Evolutionary conservation across 2,888 invertebrate genomes (phyloP).

Genomic region (Coronaproctus castanopsis): DNA sequence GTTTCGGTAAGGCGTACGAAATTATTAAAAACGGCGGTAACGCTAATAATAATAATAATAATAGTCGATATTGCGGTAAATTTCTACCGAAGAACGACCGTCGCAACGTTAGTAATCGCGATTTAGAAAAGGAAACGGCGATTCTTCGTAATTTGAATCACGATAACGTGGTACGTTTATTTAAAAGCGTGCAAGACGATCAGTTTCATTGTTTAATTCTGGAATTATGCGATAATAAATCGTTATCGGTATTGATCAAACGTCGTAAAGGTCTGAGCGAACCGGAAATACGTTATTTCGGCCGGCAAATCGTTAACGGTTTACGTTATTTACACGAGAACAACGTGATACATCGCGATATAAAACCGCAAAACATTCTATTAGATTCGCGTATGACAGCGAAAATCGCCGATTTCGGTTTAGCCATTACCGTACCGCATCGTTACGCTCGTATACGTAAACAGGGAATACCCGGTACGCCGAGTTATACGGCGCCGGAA

Average conservation of each 20-base stretch:
- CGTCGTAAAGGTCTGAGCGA: conserved; percentile 6
- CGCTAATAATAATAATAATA: too few species aligned
- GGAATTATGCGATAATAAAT: conserved; percentile 9
- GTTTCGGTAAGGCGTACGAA: too few species aligned
- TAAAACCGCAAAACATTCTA: conserved; percentile 10
- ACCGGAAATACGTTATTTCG: conserved; percentile 10
- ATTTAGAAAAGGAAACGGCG: conserved; percentile 6
- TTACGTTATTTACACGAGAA: conserved; percentile 8
- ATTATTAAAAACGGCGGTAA: too few species aligned
- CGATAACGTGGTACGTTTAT: conserved; percentile 8
- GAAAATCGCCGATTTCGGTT: conserved; percentile 9
- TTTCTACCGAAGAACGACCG: too few species aligned
- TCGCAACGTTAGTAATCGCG: too few species aligned
- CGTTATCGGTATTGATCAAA: conserved; percentile 11
- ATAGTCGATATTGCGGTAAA: too few species aligned
- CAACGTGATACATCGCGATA: conserved; percentile 9
- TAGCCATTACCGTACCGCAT: conserved; percentile 5
- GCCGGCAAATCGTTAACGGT: conserved; percentile 6
- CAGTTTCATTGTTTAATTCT: conserved; percentile 4
- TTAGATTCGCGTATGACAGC: conserved; percentile 6
- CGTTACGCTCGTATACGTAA: conserved; percentile 4
- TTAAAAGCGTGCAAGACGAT: conserved; percentile 7
- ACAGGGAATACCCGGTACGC: conserved; percentile 9
- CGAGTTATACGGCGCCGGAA: conserved; percentile 9
- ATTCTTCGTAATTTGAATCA: conserved; percentile 7